Base-by-base conservation (phyloP, 2,888 invertebrate species). In the Tetanocera ferruginea region DNA sequence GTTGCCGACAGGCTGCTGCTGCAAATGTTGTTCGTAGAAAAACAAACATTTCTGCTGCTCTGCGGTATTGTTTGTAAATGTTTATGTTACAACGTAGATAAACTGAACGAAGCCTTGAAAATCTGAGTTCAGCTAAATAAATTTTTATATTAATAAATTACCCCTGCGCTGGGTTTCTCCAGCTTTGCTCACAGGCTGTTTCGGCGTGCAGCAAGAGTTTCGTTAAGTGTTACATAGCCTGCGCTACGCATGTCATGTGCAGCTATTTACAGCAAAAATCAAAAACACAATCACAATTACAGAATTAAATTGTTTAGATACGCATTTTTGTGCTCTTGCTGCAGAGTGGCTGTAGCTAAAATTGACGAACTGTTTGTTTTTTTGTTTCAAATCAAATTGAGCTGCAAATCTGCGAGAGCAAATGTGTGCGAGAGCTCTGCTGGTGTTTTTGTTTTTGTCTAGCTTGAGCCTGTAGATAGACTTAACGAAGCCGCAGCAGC, bases 241-340 rank as follows among this genome's bases (percentile, higher is more conserved):
- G 57, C 19, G n/a, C 34, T 52, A 71, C 70, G 70, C 52, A 71
- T 52, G 70, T 71, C 25, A 25, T 28, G 25, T 51, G 70, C 70
- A 52, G 70, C 57, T 6, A 43, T 43, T 43, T 43, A 43, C 43
- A 43, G 43, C 43, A 43, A 43, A 43, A 43, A 43, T n/a, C 11
- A 43, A 1, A 43, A 1, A 43, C 43, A 14, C 6, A 43, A 43
- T 43, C 11, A 11, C 14, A n/a, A 43, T 43, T 43, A 43, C 43
- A 43, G 43, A 43, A 43, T 14, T 43, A 43, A 43, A 43, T 43
- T 43, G 43, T 55, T 23, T 55, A 19, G 19, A 23, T 49, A 19
- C 23, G 49, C 14, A 49, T 37, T 37, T 37, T 23, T 23, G 17
- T 49, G 4, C 31, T 31, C 34, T 37, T 5, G 25, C 28, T 51